These are phyloP conservation scores for Paramormyrops hopkinsi DNA, from an alignment of 2,797 vertebrate genomes.

Conservation along the genomic window DNA sequence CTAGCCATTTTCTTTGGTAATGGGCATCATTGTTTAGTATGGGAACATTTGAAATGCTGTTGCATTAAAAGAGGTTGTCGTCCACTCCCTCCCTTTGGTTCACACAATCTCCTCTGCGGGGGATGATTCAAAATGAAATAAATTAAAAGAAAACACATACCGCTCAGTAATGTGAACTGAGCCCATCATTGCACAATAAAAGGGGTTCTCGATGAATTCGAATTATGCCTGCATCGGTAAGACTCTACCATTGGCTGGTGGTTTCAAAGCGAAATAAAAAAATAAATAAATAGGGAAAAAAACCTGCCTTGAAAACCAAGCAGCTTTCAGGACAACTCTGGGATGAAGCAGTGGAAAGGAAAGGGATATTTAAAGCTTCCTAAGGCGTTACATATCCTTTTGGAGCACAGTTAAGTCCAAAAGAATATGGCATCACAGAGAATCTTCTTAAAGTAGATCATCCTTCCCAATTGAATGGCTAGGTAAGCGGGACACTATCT, in stretches of 20 bases:
- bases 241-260: not conserved
- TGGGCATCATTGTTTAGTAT: not conserved
- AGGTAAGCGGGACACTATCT: not conserved
- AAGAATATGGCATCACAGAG: not conserved
- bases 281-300: not conserved
- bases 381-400: not conserved
- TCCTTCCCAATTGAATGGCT: not conserved
- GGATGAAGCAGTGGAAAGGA: not conserved
- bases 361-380: not conserved
- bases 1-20: not conserved
- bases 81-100: not conserved
- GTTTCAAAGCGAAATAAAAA: not conserved
- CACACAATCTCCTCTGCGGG: not conserved
- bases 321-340: not conserved
- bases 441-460: constrained; percentile 3
- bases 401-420: not conserved
- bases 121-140: not conserved
- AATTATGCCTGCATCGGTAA: not conserved
- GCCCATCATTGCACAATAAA: not conserved
- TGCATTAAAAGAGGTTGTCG: not conserved
- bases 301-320: not conserved
- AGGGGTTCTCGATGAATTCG: not conserved
- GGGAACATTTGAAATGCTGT: not conserved
- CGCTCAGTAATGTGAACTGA: not conserved
- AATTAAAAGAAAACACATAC: not conserved